Base-by-base conservation (phyloP, 64 coral and sea anemone genomes). In the Stichodactyla helianthus region DNA sequence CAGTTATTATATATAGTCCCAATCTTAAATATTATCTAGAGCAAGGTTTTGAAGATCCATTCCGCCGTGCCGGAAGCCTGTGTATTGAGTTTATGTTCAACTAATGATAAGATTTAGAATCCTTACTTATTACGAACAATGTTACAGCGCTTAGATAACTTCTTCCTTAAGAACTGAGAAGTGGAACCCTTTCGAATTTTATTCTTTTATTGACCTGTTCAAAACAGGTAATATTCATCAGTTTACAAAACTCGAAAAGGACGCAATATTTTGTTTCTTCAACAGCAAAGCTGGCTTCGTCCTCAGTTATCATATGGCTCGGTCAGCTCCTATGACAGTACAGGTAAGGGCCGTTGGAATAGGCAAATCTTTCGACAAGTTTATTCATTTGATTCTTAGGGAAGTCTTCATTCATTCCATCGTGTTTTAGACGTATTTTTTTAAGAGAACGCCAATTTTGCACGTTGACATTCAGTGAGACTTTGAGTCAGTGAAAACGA, bases 271-370 rank as follows among this genome's bases (percentile, higher is more conserved):
- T 26, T 84, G 59, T 54, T 60, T 60, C 25, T 62, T 63, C 56
- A 50, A 28, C 55, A 84, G 83, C 83, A 84, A 54, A 84, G 59
- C 18, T 84, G 83, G 83, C 79, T 84, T 31, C 52, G 83, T 51
- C 83, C 83, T 16, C 83, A 84, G 55, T 60, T 63, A 16, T 84
- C 83, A 60, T 57, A 60, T 44, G 83, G 83, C 18, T 84, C 83
- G 10, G 83, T 84, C 27, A 84, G 83, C 10, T 84, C 83, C 27
- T 84, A 63, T 27, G 83, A 84, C 55, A 84, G 83, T 62, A 84
- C 83, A 84, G 83, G 83, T 84, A 84, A 15, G 78, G n/a, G 78
- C 0, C 17, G 52, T 54, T 53, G 6, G 25, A 74, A 31, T 11
- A 74, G 10, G 10, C 12, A 74, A 31, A 9, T 28, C 22, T 31